Conservation (phyloP, 2,797 vertebrate genomes). For the Nyctalus aviator region DNA sequence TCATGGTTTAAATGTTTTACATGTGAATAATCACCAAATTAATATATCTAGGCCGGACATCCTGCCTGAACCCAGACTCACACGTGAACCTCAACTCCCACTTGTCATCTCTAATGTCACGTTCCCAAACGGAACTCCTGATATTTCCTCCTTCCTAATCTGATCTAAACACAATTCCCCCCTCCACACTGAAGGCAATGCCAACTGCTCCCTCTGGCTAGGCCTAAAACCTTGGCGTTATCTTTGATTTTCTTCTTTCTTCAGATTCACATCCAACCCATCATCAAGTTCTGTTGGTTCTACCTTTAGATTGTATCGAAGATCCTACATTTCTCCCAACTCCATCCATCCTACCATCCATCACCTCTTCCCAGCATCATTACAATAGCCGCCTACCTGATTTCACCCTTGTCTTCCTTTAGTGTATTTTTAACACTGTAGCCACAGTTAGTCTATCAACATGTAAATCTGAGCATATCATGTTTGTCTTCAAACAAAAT, state of each 20-base stretch:
- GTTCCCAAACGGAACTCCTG: neutral
- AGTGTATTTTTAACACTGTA: constrained; percentile 11
- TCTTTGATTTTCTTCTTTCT: neutral
- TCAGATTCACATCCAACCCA: neutral
- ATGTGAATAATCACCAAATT: neutral
- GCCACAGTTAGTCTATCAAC: constrained; percentile 4
- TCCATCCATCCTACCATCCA: neutral
- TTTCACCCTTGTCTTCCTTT: neutral
- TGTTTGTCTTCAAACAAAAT: constrained; percentile 42
- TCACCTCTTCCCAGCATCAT: neutral
- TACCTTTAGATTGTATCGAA: neutral
- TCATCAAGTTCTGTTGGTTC: neutral
- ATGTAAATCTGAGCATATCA: neutral
- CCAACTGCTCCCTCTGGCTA: neutral
- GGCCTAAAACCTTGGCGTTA: neutral
- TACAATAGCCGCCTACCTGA: neutral
- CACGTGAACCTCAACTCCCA: neutral
- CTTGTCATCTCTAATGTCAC: neutral
- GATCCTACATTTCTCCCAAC: neutral
- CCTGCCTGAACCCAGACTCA: neutral
- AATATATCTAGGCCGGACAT: neutral
- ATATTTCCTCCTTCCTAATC: neutral
- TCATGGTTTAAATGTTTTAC: neutral
- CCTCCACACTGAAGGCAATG: neutral
- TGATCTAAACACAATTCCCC: neutral